Conservation (phyloP, 1,140 invertebrate species). For the Aphis craccivora region DNA sequence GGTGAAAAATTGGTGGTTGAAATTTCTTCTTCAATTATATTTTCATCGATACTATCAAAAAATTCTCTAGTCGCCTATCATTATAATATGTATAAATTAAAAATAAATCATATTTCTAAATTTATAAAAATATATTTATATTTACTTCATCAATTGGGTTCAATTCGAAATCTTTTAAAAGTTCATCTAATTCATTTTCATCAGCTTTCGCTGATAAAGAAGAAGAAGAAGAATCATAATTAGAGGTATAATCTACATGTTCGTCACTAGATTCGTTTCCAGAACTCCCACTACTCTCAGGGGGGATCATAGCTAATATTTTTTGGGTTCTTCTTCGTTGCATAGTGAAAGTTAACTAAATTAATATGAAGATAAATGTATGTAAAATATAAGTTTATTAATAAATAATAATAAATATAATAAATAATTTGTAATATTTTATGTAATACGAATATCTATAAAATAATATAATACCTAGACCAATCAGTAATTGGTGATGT, state of each 20-base stretch:
- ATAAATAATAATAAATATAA: too few species aligned
- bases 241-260: not conserved
- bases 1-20: not conserved
- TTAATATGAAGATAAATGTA: too few species aligned
- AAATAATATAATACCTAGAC: too few species aligned
- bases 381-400: too few species aligned
- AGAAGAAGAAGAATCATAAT: conserved; percentile 14
- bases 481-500: too few species aligned
- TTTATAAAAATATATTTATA: not conserved
- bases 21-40: not conserved
- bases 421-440: too few species aligned
- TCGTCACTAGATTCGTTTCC: not conserved
- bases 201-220: not conserved
- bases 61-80: not conserved
- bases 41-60: not conserved
- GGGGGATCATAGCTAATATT: not conserved
- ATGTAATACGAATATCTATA: too few species aligned
- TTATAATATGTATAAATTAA: not conserved
- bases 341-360: too few species aligned
- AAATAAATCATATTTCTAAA: not conserved
- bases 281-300: not conserved
- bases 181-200: not conserved
- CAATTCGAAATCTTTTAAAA: not conserved
- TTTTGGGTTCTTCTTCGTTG: conserved; percentile 7
- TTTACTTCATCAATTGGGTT: not conserved